Evolutionary conservation across 2,888 invertebrate genomes (phyloP), one percentile per base, ranked within the genome.

Genomic region (Trachelus iudaicus): DNA sequence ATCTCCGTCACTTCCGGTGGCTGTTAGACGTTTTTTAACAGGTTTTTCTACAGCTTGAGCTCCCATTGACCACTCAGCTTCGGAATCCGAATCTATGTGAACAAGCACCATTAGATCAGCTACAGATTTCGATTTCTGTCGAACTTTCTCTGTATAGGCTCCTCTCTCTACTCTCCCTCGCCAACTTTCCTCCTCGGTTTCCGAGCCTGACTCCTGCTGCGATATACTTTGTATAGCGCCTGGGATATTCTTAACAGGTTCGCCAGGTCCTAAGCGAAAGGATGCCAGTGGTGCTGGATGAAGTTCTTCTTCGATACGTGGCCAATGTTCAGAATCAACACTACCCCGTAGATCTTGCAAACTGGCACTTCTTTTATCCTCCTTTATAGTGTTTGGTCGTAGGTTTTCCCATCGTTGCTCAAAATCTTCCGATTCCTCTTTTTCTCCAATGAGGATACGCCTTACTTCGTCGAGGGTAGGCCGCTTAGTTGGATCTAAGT

Each of bases 351-450:
- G 92, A 87, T 96, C 96, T 69, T 92, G 92, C 30, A 93, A 87
- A 81, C 93, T 93, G 0, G 90, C 88, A 81, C 91, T 91, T 56
- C 87, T 86, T 1, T 84, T 82, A 15, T 85, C 83, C 30, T 84
- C 85, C 37, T 85, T 85, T 33, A 94, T 93, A 69, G 92, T 91
- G 89, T 95, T 96, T 30, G 95, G 95, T 88, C 94, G 95, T 82
- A 95, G 93, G 34, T 92, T 93, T 84, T 95, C 94, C 96, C 96
- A 96, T 77, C 96, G 94, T 73, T 93, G 93, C 85, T 96, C 96
- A 89, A 97, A 97, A 89, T 95, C 94, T 74, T 92, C 93, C 4
- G 92, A 90, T 79, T 85, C 88, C 74, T 81, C 78, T 73, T 84
- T 85, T 69, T 87, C 89, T 77, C 85, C 92, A 23, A 86, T 81